Percentiles rank a stretch among this genome's conserved stretches.
Evolutionary conservation across 2,113 vertebrate species (phyloP).

Genomic region (Gymnorhina tibicen): DNA sequence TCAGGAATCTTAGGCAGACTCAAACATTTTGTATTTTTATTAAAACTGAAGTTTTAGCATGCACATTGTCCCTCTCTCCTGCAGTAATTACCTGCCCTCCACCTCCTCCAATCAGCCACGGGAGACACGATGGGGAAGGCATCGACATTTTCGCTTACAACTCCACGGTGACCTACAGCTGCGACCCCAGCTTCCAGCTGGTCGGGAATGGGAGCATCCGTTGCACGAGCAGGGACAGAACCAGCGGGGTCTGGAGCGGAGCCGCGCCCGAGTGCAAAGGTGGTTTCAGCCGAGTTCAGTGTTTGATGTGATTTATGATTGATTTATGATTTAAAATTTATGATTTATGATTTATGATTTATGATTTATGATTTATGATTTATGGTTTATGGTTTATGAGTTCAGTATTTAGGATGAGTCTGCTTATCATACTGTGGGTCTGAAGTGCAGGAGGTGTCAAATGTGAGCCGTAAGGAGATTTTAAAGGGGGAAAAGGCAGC

Average conservation of each 20-base stretch:
- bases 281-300: not conserved
- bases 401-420: not conserved
- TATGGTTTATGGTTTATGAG: not conserved
- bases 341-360: not conserved
- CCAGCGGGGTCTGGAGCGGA: slow-evolving; percentile 18
- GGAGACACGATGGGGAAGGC: not conserved
- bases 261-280: slow-evolving; percentile 41
- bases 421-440: rapidly evolving
- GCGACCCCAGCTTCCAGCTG: slow-evolving; percentile 35
- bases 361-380: rapidly evolving
- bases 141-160: not conserved
- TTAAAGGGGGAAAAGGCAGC: not conserved
- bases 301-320: too few species aligned
- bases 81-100: slow-evolving; percentile 40
- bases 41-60: not conserved
- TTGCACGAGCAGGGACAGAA: not conserved
- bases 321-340: rapidly evolving
- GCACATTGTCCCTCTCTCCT: not conserved
- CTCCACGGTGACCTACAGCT: slow-evolving; percentile 57
- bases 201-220: not conserved
- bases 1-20: not conserved
- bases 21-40: not conserved
- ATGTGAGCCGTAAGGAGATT: rapidly evolving
- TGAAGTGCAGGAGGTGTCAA: not conserved
- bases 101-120: slow-evolving; percentile 49